These are phyloP conservation scores for Gallinago undulata DNA, from an alignment of 2,113 vertebrate genomes.

Conservation along the genomic window DNA sequence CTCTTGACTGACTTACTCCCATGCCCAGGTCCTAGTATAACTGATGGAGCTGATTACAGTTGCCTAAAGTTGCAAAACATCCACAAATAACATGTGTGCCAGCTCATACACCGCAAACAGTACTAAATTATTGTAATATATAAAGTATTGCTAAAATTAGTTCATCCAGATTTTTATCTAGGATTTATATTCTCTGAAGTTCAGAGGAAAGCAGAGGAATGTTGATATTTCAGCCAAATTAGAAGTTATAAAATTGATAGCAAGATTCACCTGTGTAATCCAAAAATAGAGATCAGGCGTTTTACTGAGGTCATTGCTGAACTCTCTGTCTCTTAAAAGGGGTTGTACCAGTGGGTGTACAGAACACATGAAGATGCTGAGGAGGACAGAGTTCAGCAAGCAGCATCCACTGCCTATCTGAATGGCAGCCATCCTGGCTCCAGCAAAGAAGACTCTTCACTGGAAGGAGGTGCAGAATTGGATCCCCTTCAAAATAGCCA, in stretches of 20 bases:
- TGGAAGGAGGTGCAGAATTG: constrained; percentile 29
- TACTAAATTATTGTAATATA: not conserved
- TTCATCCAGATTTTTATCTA: not conserved
- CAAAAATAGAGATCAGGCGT: not conserved
- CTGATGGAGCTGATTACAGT: not conserved
- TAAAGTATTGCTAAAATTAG: not conserved
- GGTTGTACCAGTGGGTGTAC: constrained; percentile 89
- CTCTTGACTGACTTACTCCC: not conserved
- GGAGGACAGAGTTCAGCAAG: constrained; percentile 76
- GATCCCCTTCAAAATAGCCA: constrained; percentile 40
- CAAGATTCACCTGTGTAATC: not conserved
- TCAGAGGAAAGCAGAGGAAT: not conserved
- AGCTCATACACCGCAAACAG: not conserved
- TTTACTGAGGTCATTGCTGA: not conserved
- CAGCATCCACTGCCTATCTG: constrained; percentile 46
- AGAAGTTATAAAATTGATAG: not conserved
- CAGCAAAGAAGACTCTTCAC: not conserved
- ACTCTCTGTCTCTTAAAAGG: constrained; percentile 47
- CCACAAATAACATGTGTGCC: not conserved
- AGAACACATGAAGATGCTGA: constrained; percentile 90
- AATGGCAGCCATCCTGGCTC: constrained; percentile 25
- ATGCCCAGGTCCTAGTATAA: not conserved
- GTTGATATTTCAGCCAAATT: not conserved
- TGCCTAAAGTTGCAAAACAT: not conserved
- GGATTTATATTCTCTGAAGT: not conserved